A percentile compares a stretch with the other conserved stretches of the same genome.
phyloP scores from a whole-genome alignment of 2,113 vertebrate genomes.

The Choloepus hoffmanni region DNA sequence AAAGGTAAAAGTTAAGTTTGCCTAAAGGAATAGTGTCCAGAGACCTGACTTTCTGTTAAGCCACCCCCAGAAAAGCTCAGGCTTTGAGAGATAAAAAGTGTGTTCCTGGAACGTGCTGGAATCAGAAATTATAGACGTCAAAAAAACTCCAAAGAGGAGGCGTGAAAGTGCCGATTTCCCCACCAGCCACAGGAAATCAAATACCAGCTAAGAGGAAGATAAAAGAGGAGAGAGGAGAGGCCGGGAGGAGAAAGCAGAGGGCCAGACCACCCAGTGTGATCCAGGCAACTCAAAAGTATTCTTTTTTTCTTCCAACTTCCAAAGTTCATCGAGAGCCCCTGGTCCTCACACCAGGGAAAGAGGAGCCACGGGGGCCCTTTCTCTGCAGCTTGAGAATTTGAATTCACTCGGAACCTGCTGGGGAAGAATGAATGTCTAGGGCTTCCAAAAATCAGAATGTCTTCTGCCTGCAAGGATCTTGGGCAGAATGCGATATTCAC shows the following conservation, averaged over 20 bases:
- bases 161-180: background rate
- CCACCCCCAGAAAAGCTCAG: background rate
- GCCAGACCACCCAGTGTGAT: background rate
- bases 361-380: background rate
- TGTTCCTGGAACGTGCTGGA: background rate
- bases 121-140: slow-evolving; percentile 29
- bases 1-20: background rate
- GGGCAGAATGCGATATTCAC: background rate
- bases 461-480: background rate
- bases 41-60: slow-evolving; percentile 1
- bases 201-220: background rate
- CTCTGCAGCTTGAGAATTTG: background rate
- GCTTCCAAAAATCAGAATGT: background rate
- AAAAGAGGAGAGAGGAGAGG: background rate
- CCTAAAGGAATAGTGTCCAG: background rate
- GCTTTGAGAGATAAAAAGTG: background rate
- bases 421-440: background rate
- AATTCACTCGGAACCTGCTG: background rate
- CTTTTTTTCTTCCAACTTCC: background rate
- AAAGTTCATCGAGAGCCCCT: background rate
- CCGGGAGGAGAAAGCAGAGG: background rate
- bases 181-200: background rate
- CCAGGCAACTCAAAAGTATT: background rate
- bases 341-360: background rate
- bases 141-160: background rate